A percentile compares a stretch with the other conserved stretches of the same genome.
Conservation (phyloP, 2,888 invertebrate species). For the Eremobia ochroleuca region DNA sequence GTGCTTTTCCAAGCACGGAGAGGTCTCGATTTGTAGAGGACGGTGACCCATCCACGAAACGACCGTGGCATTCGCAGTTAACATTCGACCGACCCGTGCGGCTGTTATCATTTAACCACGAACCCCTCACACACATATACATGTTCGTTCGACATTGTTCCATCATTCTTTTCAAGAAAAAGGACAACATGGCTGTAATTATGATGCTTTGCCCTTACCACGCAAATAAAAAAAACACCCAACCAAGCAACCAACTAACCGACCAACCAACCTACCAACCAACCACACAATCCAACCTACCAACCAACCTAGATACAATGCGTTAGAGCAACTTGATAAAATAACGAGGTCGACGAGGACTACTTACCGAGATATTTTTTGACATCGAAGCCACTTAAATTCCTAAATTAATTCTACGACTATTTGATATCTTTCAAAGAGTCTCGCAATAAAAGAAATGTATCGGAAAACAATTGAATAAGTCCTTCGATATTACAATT, state of each 20-base stretch:
- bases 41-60: neutral
- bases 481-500: slow-evolving; percentile 17
- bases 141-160: neutral
- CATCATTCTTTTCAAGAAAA: neutral
- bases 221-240: neutral
- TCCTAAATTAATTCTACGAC: slow-evolving; percentile 58
- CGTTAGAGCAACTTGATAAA: neutral
- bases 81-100: neutral
- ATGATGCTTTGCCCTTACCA: too few species aligned
- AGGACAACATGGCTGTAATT: neutral
- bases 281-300: neutral
- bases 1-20: neutral
- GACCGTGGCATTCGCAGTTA: neutral
- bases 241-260: neutral
- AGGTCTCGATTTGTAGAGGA: neutral
- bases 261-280: neutral
- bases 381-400: slow-evolving; percentile 5
- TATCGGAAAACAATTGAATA: slow-evolving; percentile 59
- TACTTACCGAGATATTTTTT: slow-evolving; percentile 5
- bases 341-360: neutral
- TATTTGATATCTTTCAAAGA: slow-evolving; percentile 49
- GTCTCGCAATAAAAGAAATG: slow-evolving; percentile 44
- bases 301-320: neutral
- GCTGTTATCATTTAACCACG: neutral
- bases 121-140: neutral